Conservation (phyloP, 1,140 invertebrate species). For the Leptopilina boulardi region DNA sequence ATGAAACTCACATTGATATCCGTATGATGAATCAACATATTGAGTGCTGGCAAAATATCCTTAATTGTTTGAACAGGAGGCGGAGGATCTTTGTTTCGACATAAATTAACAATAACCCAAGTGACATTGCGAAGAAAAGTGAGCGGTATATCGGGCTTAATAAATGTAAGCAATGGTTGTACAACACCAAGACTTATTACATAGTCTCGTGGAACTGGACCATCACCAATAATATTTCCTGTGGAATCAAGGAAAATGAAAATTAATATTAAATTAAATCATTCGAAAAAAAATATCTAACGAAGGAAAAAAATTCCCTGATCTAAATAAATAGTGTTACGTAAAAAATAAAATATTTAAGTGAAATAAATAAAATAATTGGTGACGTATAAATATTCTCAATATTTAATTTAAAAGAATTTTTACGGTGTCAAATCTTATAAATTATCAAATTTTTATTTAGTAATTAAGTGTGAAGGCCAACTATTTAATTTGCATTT, state of each 20-base stretch:
- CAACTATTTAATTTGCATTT: too few relatives aligned
- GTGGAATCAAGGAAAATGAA: constrained; percentile 39
- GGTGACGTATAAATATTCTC: too few relatives aligned
- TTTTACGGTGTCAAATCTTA: too few relatives aligned
- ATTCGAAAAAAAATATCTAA: background rate
- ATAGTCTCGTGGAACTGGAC: constrained; percentile 91
- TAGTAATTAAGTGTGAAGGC: too few relatives aligned
- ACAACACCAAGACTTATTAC: constrained; percentile 95
- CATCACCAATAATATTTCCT: constrained; percentile 95
- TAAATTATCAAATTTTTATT: too few relatives aligned
- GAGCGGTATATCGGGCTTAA: constrained; percentile 94
- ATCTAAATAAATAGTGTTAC: too few relatives aligned
- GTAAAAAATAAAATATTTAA: too few relatives aligned
- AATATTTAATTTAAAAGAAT: too few relatives aligned
- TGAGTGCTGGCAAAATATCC: constrained; percentile 96
- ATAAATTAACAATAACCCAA: constrained; percentile 98
- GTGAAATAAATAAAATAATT: too few relatives aligned
- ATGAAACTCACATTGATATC: constrained; percentile 92
- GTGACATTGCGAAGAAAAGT: constrained; percentile 97
- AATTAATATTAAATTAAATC: background rate
- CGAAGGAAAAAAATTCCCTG: too few relatives aligned
- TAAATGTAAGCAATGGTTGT: constrained; percentile 91
- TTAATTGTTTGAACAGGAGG: constrained; percentile 90
- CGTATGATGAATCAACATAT: constrained; percentile 94
- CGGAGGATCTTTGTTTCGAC: constrained; percentile 96